Base-by-base conservation (phyloP, 1,140 invertebrate species). In the Psix sp. region DNA sequence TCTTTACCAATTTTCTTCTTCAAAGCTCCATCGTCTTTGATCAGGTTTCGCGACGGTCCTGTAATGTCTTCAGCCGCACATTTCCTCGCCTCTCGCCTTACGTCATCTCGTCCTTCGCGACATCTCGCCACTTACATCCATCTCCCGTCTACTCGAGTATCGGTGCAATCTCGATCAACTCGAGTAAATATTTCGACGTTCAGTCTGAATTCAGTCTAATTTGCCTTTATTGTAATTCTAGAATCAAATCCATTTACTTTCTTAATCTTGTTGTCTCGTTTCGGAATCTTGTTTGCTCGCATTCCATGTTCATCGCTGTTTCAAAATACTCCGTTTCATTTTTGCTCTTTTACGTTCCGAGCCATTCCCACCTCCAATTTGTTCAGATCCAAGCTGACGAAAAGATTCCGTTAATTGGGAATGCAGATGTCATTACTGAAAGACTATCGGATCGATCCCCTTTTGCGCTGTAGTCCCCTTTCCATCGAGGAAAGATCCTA, bases 1-100 rank as follows among this genome's bases (percentile, higher is more conserved):
- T 84, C 82, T 85, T 85, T 85, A 82, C 80, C 84, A 86, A 86
- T 85, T 86, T 85, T 85, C 83, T 79, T 85, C 78, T 80, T 85
- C 83, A 82, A 85, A 84, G 83, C 83, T 79, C 76, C 81, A 82
- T 84, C 83, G 82, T 83, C 83, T 85, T 84, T 86, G 84, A 86
- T 86, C 84, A 86, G 83, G 77, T 81, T 78, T 81, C 77, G 67
- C 80, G 76, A 79, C 80, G 77, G 80, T 78, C 80, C 81, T 79
- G 76, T 84, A 82, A 82, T 80, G 80, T 81, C 75, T 68, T 68
- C 72, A 51, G 59, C 31, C 49, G 17, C 9, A 31, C 49, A 54
- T 29, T 63, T 57, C 42, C 35, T 52, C 40, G 18, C 16, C 48
- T 52, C 40, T 35, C 57, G 33, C 49, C 49, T 21, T 16, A 26